Evolutionary conservation across 2,888 invertebrate genomes (phyloP), one percentile per base, ranked within the genome.

Genomic region (Piscicola geometra): DNA sequence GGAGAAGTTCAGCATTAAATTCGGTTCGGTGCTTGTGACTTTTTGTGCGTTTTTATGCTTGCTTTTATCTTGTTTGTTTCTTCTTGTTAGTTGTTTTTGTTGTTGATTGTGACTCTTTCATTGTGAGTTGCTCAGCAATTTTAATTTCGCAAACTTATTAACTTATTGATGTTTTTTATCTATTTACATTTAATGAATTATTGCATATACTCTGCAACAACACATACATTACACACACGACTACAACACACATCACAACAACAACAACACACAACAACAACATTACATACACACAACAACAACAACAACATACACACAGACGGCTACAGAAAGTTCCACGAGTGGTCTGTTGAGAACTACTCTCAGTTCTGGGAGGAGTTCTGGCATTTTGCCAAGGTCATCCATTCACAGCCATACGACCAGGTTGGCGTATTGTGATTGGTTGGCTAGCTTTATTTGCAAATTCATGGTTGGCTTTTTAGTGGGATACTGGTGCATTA

Each of bases 351-450:
- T 80, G 85, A 86, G 30, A 84, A 87, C 78, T 86, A 86, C 78
- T 78, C 83, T 32, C 81, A 84, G 67, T 88, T 88, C 81, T 88
- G 88, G 88, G 84, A 83, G 76, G 85, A 86, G 76, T 81, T 88
- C 60, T 86, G 86, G 84, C 78, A 83, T 28, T 87, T 84, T 78
- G 81, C 85, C 32, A 82, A 82, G 12, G 82, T 88, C 12, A 80
- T 85, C 18, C 81, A 85, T 76, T 86, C 87, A 1, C 77, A 82
- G 77, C 77, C 83, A 0, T 85, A 82, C 78, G 80, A 82, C 15
- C 74, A 82, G 82, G 84, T 84, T 78, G n/a, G 71, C 67, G 41
- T 9, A n/a, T n/a, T n/a, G n/a, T n/a, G n/a, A n/a, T n/a, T n/a
- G n/a, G n/a, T n/a, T n/a, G n/a, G n/a, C n/a, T n/a, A n/a, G n/a